These are phyloP conservation scores for Sphaerophoria taeniata DNA, from an alignment of 2,888 invertebrate genomes.

Conservation along the genomic window DNA sequence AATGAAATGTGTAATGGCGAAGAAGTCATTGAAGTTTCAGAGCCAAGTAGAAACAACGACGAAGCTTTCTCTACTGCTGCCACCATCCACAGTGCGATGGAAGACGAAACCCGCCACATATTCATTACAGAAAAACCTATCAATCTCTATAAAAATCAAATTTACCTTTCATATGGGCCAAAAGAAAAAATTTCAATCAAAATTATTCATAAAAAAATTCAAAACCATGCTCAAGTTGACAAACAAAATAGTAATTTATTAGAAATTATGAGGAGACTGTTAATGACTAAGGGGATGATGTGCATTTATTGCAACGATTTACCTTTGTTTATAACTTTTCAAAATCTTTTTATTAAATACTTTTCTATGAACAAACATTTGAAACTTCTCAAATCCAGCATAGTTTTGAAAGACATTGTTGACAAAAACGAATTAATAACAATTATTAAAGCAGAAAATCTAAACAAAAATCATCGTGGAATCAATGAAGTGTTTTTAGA, in stretches of 20 bases:
- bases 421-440: constrained; percentile 71
- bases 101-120: too few species aligned
- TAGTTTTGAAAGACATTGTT: constrained; percentile 36
- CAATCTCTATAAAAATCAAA: too few species aligned
- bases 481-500: constrained; percentile 31
- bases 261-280: not conserved
- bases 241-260: not conserved
- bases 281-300: not conserved
- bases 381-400: constrained; percentile 33
- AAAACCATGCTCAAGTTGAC: not conserved
- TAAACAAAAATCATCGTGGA: constrained; percentile 43
- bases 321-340: not conserved
- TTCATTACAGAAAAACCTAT: too few species aligned
- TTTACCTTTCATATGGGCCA: too few species aligned
- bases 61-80: too few species aligned
- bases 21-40: too few species aligned
- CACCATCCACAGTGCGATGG: too few species aligned
- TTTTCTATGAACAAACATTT: constrained; percentile 44
- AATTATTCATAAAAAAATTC: too few species aligned
- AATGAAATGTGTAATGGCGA: too few species aligned
- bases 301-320: constrained; percentile 8
- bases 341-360: constrained; percentile 35
- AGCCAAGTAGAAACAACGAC: too few species aligned
- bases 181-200: too few species aligned
- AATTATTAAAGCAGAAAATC: too few species aligned